Percentiles rank a stretch among this genome's conserved stretches.
phyloP scores from a whole-genome alignment of 2,888 invertebrate species.

The Podabrus alpinus region DNA sequence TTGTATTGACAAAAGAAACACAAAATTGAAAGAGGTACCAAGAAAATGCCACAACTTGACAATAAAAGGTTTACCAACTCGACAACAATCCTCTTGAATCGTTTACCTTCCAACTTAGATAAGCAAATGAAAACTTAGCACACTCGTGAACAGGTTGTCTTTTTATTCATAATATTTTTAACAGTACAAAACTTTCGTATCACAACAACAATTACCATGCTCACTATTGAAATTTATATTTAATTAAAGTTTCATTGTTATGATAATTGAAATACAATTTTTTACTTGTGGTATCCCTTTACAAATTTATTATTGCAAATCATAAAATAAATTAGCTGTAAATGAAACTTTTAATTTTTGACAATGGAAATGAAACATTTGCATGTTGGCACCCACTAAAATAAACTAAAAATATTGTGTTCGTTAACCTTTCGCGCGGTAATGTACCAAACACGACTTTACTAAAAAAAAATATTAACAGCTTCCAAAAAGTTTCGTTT shows the following conservation, averaged over 20 bases:
- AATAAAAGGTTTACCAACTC: not conserved
- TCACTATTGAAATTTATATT: not conserved
- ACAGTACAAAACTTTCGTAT: not conserved
- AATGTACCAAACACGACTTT: not conserved
- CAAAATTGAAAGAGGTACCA: not conserved
- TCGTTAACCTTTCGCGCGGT: not conserved
- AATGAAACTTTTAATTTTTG: not conserved
- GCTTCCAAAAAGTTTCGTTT: not conserved
- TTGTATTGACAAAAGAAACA: not conserved
- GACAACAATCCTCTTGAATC: not conserved
- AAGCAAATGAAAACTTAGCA: not conserved
- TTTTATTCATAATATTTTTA: not conserved
- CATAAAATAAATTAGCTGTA: not conserved
- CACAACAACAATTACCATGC: not conserved
- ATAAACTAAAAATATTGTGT: not conserved
- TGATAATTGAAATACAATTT: not conserved
- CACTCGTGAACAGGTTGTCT: conserved; percentile 1
- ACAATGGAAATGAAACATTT: not conserved
- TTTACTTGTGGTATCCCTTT: not conserved
- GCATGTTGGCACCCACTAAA: not conserved
- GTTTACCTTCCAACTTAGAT: not conserved
- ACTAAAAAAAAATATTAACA: not conserved
- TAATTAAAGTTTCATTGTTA: not conserved
- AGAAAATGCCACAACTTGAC: not conserved
- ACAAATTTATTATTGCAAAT: not conserved